A percentile compares a stretch with the other conserved stretches of the same genome.
Conservation (phyloP, 1,140 invertebrate species). For the Maconellicoccus hirsutus region DNA sequence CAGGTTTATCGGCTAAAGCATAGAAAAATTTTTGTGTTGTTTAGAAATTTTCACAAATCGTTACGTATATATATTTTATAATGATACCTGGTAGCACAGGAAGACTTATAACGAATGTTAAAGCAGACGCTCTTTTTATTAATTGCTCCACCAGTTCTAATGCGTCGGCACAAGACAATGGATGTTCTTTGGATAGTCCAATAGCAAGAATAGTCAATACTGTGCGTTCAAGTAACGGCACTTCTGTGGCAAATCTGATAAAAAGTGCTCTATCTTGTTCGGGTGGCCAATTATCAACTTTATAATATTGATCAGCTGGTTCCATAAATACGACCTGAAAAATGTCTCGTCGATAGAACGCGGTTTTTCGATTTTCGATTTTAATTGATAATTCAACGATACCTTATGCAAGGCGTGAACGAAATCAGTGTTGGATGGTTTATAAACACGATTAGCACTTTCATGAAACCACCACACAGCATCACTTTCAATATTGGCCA, state of each 20-base stretch:
- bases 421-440: conserved; percentile 58
- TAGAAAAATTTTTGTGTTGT: neutral
- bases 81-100: conserved; percentile 40
- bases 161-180: conserved; percentile 63
- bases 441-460: conserved; percentile 59
- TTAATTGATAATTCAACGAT: conserved; percentile 28
- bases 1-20: conserved; percentile 55
- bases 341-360: too few relatives aligned
- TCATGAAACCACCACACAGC: conserved; percentile 76
- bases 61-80: too few relatives aligned
- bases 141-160: conserved; percentile 76
- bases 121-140: conserved; percentile 65
- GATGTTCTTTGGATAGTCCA: conserved; percentile 51
- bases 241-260: conserved; percentile 71
- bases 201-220: conserved; percentile 29
- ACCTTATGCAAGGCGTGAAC: conserved; percentile 70
- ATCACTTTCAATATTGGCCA: conserved; percentile 68
- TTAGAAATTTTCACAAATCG: too few relatives aligned
- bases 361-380: neutral
- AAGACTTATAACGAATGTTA: conserved; percentile 41
- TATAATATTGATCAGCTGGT: conserved; percentile 72
- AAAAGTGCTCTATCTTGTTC: conserved; percentile 70
- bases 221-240: conserved; percentile 35
- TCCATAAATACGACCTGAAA: conserved; percentile 65
- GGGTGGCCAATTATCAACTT: conserved; percentile 86